Base-by-base conservation (phyloP, 2,888 invertebrate genomes). In the Apodemia zela region DNA sequence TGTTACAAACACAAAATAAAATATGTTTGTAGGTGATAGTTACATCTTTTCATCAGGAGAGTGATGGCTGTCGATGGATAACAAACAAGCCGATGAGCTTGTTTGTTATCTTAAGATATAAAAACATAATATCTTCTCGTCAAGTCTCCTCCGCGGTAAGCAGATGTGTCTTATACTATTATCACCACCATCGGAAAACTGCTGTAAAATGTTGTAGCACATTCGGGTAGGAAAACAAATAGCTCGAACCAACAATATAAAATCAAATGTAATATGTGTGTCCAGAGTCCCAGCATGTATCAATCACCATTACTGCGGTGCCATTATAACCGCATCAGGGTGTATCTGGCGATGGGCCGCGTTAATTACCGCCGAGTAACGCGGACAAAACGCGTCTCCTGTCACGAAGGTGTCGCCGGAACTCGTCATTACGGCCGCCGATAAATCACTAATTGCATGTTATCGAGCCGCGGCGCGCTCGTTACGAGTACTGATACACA, bases 261-360 rank as follows among this genome's bases (percentile, higher is more conserved):
- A 54, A 54, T 11, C 25, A 25, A 51, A 21, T 51, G 4, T 21
- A 25, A 25, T 54, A 25, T 25, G 54, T 13, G 7, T 54, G 25
- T 54, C 1, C 49, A 11, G 49, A 49, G 17, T 47, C 8, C 17
- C 13, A 5, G 29, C 17, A 29, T n/a, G 17, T 33, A 33, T 29
- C 49, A 35, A 17, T 33, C 60, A 21, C 7, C 17, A 29, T 59
- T 15, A 21, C 29, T 10, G 51, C 15, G 15, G 42, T 35, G 18
- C 38, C 49, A 60, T 59, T 59, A 58, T 64, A 63, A 64, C 63
- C 59, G 59, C 65, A 66, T 63, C 59, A 57, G 59, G 33, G n/a
- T 38, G 42, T 54, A 51, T 61, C 45, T 38, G 13, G 49, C 45
- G 38, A 38, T 38, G 15, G 21, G 18, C 51, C 45, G 51, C 17